Base-by-base conservation (phyloP, 2,888 invertebrate genomes). In the Chalcosyrphus nemorum region DNA sequence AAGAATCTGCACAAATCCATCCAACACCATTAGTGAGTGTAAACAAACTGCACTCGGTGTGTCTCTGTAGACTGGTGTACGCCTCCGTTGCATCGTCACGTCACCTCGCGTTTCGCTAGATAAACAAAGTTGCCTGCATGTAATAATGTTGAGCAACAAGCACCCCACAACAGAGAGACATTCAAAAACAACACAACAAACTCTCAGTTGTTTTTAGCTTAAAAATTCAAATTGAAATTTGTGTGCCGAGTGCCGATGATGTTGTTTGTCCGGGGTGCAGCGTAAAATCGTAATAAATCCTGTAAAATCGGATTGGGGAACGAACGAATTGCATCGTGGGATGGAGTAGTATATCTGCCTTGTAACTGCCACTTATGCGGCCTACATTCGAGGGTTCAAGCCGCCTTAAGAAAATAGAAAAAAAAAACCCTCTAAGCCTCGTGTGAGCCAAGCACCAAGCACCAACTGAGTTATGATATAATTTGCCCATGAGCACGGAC, bases 121-220 rank as follows among this genome's bases (percentile, higher is more conserved):
- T 68, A 81, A 81, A 81, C 68, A 81, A 75, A 68, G 81, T 81
- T 81, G 81, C 81, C 13, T 21, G 54, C n/a, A n/a, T n/a, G 47
- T 29, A 50, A 32, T 61, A 45, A 68, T 54, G 80, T 81, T 81
- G 74, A 29, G 80, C 80, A 81, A 81, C 68, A 68, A 54, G 50
- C 50, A 29, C 21, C 59, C 68, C 57, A 57, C 66, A 38, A 15
- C 17, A 21, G 15, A 13, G 47, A 15, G 29, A 4, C 9, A n/a
- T 35, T 35, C 35, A 35, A n/a, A 9, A 27, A 54, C 4, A 4
- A 29, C 4, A 66, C 38, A 54, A 56, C 19, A 56, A 57, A 56
- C 24, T 52, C 35, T 38, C 7, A 1, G 4, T 38, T 38, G 1
- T 13, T 13, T 38, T 1, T 32, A 5, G 7, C 11, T 13, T 5